Conservation (phyloP, 2,113 vertebrate genomes). For the Plecotus auritus region DNA sequence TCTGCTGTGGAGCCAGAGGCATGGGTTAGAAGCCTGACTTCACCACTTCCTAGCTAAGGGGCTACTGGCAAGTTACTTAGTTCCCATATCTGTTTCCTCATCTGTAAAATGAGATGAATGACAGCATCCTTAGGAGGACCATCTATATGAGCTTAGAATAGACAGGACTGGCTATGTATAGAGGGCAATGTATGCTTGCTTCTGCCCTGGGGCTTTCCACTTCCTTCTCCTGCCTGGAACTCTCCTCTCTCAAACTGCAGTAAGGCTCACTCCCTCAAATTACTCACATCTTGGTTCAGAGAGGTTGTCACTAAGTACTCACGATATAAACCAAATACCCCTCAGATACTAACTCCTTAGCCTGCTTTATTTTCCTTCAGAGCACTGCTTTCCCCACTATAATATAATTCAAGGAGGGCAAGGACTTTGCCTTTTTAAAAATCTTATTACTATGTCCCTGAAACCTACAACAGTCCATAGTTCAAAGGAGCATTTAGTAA, state of each 20-base stretch:
- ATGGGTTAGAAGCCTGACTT: neutral
- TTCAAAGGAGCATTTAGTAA: neutral
- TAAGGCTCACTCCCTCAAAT: neutral
- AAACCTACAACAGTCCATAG: neutral
- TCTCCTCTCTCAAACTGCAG: neutral
- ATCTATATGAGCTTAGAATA: neutral
- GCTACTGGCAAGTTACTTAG: neutral
- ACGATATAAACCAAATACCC: neutral
- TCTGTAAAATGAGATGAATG: neutral
- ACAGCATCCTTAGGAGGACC: accelerated
- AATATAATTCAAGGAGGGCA: neutral
- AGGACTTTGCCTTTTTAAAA: neutral
- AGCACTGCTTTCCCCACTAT: neutral
- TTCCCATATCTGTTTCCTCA: neutral
- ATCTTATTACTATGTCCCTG: neutral
- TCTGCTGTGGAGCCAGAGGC: neutral
- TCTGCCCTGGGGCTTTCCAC: neutral
- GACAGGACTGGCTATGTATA: accelerated
- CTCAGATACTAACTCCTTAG: no score
- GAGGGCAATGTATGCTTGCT: neutral
- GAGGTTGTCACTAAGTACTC: neutral
- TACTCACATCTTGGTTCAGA: neutral
- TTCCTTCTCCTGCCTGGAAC: neutral
- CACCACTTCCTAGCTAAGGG: neutral
- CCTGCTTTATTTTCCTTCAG: neutral